Base-by-base conservation (phyloP, 2,797 vertebrate species). In the Protonibea diacanthus region DNA sequence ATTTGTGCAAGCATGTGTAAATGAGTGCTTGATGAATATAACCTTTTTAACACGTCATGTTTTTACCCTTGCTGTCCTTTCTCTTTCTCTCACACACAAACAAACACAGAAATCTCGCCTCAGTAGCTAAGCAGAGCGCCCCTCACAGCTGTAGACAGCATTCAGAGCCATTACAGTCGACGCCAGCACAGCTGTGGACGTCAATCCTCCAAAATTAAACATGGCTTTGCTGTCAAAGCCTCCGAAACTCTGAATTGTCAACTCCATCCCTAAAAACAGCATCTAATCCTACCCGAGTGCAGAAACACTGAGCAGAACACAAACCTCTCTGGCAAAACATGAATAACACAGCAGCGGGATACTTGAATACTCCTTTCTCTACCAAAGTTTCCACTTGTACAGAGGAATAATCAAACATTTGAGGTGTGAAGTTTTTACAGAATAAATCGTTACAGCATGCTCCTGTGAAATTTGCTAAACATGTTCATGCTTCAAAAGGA, bases 1-100 rank as follows among this genome's bases (percentile, higher is more conserved):
- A 66, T 80, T 79, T 76, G 56, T 76, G 66, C 42, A 68, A 79
- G 71, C 47, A 45, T 12, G 57, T 79, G 76, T 57, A 74, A 87
- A 86, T 77, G 66, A 69, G 58, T 60, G 61, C 84, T 88, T 91
- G 85, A 90, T 89, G 78, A 92, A 86, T 84, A 84, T 86, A 88
- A 87, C 73, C 88, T 67, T 83, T 86, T 81, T 73, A 93, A 87
- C 87, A 85, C 81, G 77, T 85, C 86, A 87, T 86, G 67, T 64
- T 61, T 71, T 74, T 64, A 53, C 40, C 29, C 70, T 55, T 45
- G 40, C 49, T 74, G 48, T 58, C 45, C 44, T 69, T 20, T 70
- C 63, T 76, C 53, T 65, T 4, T 47, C 56, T 20, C 15, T 1
- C 60, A 48, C 42, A 1, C 21, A 23, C 74, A 23, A 67, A 25